Conservation (phyloP, 37 sponge, comb jelly and placozoan genomes). For the Haliclona indistincta region DNA sequence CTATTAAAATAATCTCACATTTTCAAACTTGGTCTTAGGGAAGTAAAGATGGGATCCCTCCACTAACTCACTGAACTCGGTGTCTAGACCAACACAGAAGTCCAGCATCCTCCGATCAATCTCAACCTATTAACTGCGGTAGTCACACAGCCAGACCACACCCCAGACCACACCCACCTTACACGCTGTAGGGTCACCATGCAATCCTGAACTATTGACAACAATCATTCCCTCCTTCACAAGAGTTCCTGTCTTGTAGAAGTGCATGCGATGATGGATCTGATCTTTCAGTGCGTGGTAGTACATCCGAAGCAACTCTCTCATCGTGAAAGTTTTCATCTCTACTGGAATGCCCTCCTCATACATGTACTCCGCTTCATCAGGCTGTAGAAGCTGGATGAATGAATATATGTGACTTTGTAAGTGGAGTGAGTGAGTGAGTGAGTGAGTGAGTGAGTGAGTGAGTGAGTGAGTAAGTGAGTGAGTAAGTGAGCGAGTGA, state of each 20-base stretch:
- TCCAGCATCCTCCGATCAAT: constrained; percentile 85
- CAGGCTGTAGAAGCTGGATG: neutral
- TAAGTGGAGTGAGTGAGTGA: too few relatives aligned
- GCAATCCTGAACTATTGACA: constrained; percentile 72
- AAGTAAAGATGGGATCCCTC: constrained; percentile 91
- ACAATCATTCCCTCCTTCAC: constrained; percentile 83
- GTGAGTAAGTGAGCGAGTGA: too few relatives aligned
- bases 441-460: neutral
- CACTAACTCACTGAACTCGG: constrained; percentile 87
- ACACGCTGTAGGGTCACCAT: constrained; percentile 73
- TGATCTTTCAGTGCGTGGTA: constrained; percentile 62
- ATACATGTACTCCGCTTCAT: constrained; percentile 33
- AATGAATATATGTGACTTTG: neutral
- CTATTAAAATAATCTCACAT: constrained; percentile 41
- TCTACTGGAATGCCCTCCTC: constrained; percentile 12
- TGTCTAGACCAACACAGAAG: constrained; percentile 90
- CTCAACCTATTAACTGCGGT: constrained; percentile 41
- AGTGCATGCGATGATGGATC: constrained; percentile 74
- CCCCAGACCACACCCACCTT: constrained; percentile 23
- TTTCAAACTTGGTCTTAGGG: constrained; percentile 80
- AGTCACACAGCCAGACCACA: neutral
- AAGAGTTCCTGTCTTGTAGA: constrained; percentile 76
- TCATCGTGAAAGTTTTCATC: constrained; percentile 46
- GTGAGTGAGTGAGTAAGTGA: too few relatives aligned
- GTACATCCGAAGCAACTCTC: constrained; percentile 75